Evolutionary conservation across 1,140 invertebrate genomes (phyloP).

Genomic region (Tenebrio molitor): DNA sequence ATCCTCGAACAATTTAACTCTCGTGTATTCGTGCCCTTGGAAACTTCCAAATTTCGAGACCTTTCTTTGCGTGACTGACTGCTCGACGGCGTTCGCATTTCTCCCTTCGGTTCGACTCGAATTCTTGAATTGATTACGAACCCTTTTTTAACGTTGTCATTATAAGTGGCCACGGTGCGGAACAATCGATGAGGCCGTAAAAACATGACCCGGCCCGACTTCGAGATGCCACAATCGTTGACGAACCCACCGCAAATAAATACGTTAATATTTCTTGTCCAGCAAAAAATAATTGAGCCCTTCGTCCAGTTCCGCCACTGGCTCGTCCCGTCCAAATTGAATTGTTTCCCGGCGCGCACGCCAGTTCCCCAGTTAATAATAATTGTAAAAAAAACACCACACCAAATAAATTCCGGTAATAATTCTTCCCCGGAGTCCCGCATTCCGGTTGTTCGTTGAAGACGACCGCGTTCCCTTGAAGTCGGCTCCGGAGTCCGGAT

Average conservation of each 20-base stretch:
- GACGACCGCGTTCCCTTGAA: conserved; percentile 3
- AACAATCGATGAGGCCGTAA: too few species aligned
- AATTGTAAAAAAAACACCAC: too few species aligned
- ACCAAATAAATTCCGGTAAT: conserved; percentile 1
- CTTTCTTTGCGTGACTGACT: conserved; percentile 3
- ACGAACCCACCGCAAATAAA: too few species aligned
- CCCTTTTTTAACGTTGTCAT: conserved; percentile 16
- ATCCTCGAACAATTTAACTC: conserved; percentile 2
- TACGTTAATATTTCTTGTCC: too few species aligned
- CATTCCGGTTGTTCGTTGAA: neutral
- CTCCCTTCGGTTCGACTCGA: neutral
- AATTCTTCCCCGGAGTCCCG: neutral
- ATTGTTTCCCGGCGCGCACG: too few species aligned
- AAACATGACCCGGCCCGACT: neutral
- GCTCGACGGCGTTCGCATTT: conserved; percentile 1
- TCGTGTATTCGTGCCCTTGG: neutral
- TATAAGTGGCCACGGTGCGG: neutral
- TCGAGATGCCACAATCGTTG: conserved; percentile 17
- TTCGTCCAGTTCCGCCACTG: too few species aligned
- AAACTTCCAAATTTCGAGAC: conserved; percentile 4
- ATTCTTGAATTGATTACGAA: conserved; percentile 15
- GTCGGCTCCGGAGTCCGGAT: conserved; percentile 9
- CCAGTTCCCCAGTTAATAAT: too few species aligned
- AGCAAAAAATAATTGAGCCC: too few species aligned
- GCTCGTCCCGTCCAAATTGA: too few species aligned